phyloP scores from a whole-genome alignment of 2,113 vertebrate genomes.

The Silurus asotus region DNA sequence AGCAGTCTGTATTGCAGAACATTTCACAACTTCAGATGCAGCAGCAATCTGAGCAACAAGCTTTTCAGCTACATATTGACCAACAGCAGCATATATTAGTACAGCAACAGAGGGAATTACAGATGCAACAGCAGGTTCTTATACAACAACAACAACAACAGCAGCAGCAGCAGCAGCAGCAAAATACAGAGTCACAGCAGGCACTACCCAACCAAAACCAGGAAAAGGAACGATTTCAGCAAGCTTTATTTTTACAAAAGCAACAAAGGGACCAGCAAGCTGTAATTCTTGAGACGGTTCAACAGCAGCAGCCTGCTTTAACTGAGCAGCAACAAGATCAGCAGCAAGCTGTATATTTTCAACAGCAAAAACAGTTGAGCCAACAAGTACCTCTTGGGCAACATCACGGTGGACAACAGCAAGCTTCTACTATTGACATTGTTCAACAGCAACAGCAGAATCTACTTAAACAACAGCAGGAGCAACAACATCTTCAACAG shows the following conservation, averaged over 20 bases:
- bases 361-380: slow-evolving; percentile 44
- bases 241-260: slow-evolving; percentile 56
- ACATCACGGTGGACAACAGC: slow-evolving; percentile 44
- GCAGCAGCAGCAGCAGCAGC: slow-evolving; percentile 57
- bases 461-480: slow-evolving; percentile 60
- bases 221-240: slow-evolving; percentile 59
- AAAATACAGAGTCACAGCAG: slow-evolving; percentile 53
- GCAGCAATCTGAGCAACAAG: slow-evolving; percentile 59
- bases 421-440: not conserved
- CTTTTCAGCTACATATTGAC: slow-evolving; percentile 50
- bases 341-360: slow-evolving; percentile 56
- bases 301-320: slow-evolving; percentile 57
- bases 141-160: slow-evolving; percentile 59
- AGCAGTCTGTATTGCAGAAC: slow-evolving; percentile 40
- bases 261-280: slow-evolving; percentile 32
- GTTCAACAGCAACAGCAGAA: slow-evolving; percentile 58
- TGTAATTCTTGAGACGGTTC: slow-evolving; percentile 9
- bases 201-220: slow-evolving; percentile 59
- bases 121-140: slow-evolving; percentile 46
- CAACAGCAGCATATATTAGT: slow-evolving; percentile 59
- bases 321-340: slow-evolving; percentile 55
- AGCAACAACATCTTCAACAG: slow-evolving; percentile 61
- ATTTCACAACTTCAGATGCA: slow-evolving; percentile 22
- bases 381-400: slow-evolving; percentile 41
- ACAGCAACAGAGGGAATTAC: slow-evolving; percentile 64